Evolutionary conservation across 2,113 vertebrate species (phyloP).

Genomic region (Saimiri boliviensis): DNA sequence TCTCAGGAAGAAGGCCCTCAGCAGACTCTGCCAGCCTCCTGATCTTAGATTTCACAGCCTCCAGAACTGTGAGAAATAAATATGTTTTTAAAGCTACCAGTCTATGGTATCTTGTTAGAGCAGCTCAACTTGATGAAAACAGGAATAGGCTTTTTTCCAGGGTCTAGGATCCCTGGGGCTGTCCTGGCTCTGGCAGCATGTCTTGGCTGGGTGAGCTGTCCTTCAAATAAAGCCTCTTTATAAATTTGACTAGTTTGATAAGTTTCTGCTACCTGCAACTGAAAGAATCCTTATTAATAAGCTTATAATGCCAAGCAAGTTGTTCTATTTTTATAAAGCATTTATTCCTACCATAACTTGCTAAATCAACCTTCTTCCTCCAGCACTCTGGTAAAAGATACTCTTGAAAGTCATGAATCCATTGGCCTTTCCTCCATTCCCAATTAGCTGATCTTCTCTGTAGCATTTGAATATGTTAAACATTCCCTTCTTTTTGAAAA

Average conservation of each 20-base stretch:
- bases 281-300: background rate
- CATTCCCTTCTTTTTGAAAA: background rate
- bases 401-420: background rate
- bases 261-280: background rate
- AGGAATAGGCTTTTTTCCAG: background rate
- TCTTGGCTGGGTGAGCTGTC: background rate
- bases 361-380: background rate
- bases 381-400: background rate
- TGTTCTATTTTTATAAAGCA: background rate
- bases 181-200: background rate
- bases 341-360: background rate
- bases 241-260: background rate
- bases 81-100: background rate
- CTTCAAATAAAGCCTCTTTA: background rate
- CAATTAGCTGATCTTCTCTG: background rate
- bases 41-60: background rate
- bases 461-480: background rate
- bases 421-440: background rate
- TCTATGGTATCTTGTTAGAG: background rate
- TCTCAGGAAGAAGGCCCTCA: background rate
- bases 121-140: background rate
- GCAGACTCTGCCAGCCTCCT: background rate
- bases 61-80: background rate
- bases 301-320: background rate
- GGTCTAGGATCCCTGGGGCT: background rate